Base-by-base conservation (phyloP, 2,113 vertebrate genomes). In the Rhabdornis inornatus region DNA sequence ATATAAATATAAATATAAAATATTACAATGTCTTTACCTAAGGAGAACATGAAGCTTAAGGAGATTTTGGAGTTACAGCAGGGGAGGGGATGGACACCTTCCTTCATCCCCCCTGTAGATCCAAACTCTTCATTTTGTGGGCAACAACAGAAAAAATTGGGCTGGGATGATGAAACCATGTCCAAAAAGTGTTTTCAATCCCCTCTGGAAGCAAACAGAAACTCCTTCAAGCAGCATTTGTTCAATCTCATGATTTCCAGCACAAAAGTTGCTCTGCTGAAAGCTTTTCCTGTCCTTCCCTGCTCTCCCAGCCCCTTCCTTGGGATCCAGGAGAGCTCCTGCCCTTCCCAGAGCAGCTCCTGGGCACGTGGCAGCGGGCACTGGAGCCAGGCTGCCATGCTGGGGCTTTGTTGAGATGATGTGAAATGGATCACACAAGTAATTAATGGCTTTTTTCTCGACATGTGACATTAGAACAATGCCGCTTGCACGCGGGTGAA, bases 401-500 rank as follows among this genome's bases (percentile, higher is more conserved):
- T 61, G 83, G 39, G 70, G 3, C 25, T 78, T 81, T 69, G 82
- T 60, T 60, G 15, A 25, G 64, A 5, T 17, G 11, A 6, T 18
- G 45, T 47, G 82, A 57, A 50, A 56, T 14, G 52, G 8, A 37
- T 77, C 59, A 30, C 45, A 33, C 5, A 0, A 68, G 69, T 15
- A 39, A 69, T 47, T 47, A 17, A 77, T 6, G 64, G 42, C 11
- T 10, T 91, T 91, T 45, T 66, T 61, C 28, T 82, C 57, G 42
- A 6, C 37, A 11, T 11, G 33, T 81, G 72, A 65, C 72, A 35
- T 40, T 2, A 27, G 83, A 76, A 27, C 65, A 42, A 3, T 3
- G 28, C 15, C 49, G 14, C 40, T 50, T 42, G 40, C 20, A 8
- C 0, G 0, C n/a, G 16, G 63, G 63, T 66, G 3, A 6, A 15